These are phyloP conservation scores for Eupithecia inturbata DNA, from an alignment of 2,888 invertebrate genomes.

Conservation along the genomic window DNA sequence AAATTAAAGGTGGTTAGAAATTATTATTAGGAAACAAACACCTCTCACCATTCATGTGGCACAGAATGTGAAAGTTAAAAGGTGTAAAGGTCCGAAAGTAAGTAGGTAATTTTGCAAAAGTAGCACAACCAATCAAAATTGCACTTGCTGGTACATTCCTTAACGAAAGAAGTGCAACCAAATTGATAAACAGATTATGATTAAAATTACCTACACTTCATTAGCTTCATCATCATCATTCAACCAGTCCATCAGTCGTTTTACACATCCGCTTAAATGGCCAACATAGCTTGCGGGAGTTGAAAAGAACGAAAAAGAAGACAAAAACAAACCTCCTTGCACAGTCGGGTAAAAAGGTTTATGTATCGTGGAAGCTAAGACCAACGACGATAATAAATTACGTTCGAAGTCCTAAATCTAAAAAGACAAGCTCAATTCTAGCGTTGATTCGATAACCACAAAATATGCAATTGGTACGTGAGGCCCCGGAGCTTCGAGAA, in stretches of 20 bases:
- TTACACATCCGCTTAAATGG: background rate
- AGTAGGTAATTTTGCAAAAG: slow-evolving; percentile 23
- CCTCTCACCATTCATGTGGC: slow-evolving; percentile 3
- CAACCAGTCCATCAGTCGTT: background rate
- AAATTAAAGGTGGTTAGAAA: slow-evolving; percentile 15
- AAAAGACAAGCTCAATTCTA: background rate
- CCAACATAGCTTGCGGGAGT: background rate
- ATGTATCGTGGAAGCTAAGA: background rate
- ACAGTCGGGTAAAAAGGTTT: background rate
- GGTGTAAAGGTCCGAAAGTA: slow-evolving; percentile 14
- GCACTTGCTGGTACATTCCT: slow-evolving; percentile 35
- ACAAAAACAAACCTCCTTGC: background rate
- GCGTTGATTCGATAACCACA: slow-evolving; percentile 38
- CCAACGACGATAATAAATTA: background rate
- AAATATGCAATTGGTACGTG: slow-evolving; percentile 46
- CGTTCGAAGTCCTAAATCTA: background rate
- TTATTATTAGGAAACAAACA: background rate
- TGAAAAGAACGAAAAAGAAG: background rate
- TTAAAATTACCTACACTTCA: background rate
- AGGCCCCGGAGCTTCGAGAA: slow-evolving; percentile 60
- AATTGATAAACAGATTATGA: slow-evolving; percentile 23
- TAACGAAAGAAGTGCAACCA: slow-evolving; percentile 31
- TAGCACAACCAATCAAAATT: slow-evolving; percentile 29
- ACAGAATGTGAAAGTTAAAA: slow-evolving; percentile 28
- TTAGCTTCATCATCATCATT: background rate